Base-by-base conservation (phyloP, 2,888 invertebrate species). In the Cryptophagus acutangulus region DNA sequence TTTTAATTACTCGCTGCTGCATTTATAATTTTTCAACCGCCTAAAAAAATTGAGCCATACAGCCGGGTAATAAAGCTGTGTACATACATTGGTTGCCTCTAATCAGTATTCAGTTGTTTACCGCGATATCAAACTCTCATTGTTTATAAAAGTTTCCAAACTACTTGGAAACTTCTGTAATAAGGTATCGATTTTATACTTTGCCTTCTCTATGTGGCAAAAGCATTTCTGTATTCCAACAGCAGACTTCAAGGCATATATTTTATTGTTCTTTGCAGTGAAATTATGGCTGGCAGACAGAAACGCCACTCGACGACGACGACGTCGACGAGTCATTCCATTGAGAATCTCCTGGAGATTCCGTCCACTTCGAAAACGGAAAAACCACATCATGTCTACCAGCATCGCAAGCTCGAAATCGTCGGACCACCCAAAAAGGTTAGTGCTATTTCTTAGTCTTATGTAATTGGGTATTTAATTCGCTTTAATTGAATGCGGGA, bases 271-370 rank as follows among this genome's bases (percentile, higher is more conserved):
- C 59, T 49, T 52, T 57, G 49, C 52, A 58, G 61, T 54, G 55
- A 50, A 57, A 57, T 56, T 53, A 52, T 51, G 43, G 46, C 26
- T 3, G 48, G 69, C 48, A 67, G 68, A 57, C 72, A 70, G 58
- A 72, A 70, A 46, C 67, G 69, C 50, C 70, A 73, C 54, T n/a
- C n/a, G n/a, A n/a, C n/a, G n/a, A n/a, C n/a, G n/a, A n/a, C n/a
- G n/a, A n/a, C n/a, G n/a, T n/a, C n/a, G n/a, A n/a, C n/a, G n/a
- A 72, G 71, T 55, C 74, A 75, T 60, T 73, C 73, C 43, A 75
- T 75, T 54, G 74, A 74, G 61, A 71, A 74, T 58, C 69, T 75
- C 38, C 65, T 75, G 59, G 72, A 74, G 57, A 66, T 74, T 51
- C 70, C 71, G 48, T 68, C 69, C 45, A 66, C 71, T 47, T 65